Conservation (phyloP, 2,797 vertebrate genomes). For the Pelochelys cantorii region DNA sequence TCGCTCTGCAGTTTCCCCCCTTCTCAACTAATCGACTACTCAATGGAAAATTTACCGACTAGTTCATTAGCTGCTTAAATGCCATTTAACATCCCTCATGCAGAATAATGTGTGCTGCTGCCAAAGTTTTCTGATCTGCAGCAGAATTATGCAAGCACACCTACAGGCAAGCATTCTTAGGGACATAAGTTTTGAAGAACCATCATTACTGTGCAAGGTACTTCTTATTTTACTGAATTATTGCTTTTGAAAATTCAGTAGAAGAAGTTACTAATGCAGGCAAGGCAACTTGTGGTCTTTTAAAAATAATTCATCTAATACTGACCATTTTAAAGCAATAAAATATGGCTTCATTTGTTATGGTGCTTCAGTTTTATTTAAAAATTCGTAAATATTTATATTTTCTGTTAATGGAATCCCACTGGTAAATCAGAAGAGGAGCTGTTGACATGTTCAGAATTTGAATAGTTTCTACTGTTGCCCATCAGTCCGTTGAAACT, state of each 20-base stretch:
- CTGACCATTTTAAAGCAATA: constrained; percentile 25
- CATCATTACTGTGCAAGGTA: too few relatives aligned
- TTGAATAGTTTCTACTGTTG: background rate
- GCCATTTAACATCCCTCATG: too few relatives aligned
- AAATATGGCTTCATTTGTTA: constrained; percentile 15
- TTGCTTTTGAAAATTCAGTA: background rate
- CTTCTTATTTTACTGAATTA: background rate
- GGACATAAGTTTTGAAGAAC: too few relatives aligned
- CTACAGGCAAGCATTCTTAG: too few relatives aligned
- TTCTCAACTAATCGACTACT: too few relatives aligned
- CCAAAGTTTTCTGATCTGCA: too few relatives aligned
- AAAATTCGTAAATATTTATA: background rate
- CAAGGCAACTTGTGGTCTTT: background rate
- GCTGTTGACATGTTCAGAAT: background rate
- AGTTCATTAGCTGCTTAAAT: too few relatives aligned
- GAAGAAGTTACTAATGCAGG: constrained; percentile 21
- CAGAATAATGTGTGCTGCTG: too few relatives aligned
- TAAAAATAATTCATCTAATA: background rate
- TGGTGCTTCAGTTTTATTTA: background rate
- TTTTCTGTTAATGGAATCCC: background rate
- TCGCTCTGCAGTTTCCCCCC: too few relatives aligned
- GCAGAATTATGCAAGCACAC: too few relatives aligned
- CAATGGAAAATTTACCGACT: too few relatives aligned
- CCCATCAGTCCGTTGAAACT: background rate
- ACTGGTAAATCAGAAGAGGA: background rate